Base-by-base conservation (phyloP, 2,113 vertebrate genomes). In the Poecile atricapillus region DNA sequence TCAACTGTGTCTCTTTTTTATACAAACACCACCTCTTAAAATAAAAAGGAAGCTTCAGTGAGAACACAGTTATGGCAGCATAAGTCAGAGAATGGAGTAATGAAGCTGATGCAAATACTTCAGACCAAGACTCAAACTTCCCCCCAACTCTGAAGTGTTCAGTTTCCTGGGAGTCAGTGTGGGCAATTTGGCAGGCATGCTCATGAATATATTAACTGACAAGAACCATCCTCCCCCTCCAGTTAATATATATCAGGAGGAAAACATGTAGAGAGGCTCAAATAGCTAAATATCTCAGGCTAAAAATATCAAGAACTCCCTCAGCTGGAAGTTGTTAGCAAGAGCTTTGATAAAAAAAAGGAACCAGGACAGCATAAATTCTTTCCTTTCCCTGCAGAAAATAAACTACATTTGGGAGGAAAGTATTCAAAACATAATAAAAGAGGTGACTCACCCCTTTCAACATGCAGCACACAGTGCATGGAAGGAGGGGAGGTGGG, bases 231-330 rank as follows among this genome's bases (percentile, higher is more conserved):
- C 7, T 23, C 33, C 39, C 33, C 19, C 41, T 67, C 27, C 33
- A 55, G 39, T 65, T 93, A 94, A 88, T 85, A 94, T 50, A 89
- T 74, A 86, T 73, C 9, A 7, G 55, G 23, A 64, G 59, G 14
- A 74, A 94, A 92, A 94, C 35, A 73, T 16, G 70, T 69, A 93
- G 90, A 94, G 74, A 91, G 56, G 78, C 82, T 91, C 85, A 88
- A 94, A 90, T 10, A 86, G 76, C 90, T 90, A 93, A 94, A 63
- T 80, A 90, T 88, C 79, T 86, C 67, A 63, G 30, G 78, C 87
- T 95, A 95, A 96, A 96, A 96, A 90, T 95, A 96, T 6, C 82
- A 83, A 93, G 87, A 94, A 96, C 94, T 97, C 84, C 85, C 95
- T 96, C 95, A 96, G 82, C 91, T 96, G 90, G 92, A 95, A 94